Percentiles rank a stretch among this genome's conserved stretches.
These are phyloP conservation scores for Cyclophora punctaria DNA, from an alignment of 2,888 invertebrate genomes.

Conservation along the genomic window DNA sequence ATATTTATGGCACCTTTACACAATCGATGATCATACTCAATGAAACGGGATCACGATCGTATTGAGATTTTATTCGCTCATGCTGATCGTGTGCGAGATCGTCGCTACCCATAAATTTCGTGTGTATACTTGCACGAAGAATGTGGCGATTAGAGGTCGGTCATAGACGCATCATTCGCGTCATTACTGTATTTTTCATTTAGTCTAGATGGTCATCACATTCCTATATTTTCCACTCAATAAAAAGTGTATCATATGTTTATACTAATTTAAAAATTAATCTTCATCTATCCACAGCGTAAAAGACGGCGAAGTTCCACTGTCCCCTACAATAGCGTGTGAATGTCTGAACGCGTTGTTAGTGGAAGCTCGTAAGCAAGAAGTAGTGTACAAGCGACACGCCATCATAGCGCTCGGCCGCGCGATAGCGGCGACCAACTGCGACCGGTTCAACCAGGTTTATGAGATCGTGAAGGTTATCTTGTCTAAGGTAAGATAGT, in stretches of 20 bases:
- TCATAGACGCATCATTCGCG: too few relatives aligned
- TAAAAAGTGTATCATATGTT: not conserved
- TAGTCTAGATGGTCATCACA: too few relatives aligned
- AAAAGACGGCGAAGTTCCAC: slow-evolving; percentile 44
- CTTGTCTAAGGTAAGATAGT: slow-evolving; percentile 76
- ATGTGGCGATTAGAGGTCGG: too few relatives aligned
- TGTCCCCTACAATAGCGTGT: slow-evolving; percentile 43
- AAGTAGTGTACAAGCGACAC: slow-evolving; percentile 82
- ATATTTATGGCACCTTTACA: not conserved
- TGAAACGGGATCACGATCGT: too few relatives aligned
- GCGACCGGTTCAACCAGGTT: slow-evolving; percentile 86
- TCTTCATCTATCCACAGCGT: slow-evolving; percentile 29
- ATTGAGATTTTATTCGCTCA: too few relatives aligned
- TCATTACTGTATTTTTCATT: too few relatives aligned
- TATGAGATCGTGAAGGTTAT: slow-evolving; percentile 84
- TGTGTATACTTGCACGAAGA: too few relatives aligned
- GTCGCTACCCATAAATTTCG: too few relatives aligned
- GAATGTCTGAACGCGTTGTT: slow-evolving; percentile 81
- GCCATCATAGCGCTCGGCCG: slow-evolving; percentile 83
- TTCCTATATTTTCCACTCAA: too few relatives aligned
- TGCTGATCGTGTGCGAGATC: too few relatives aligned
- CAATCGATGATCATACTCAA: not conserved
- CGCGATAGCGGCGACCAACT: slow-evolving; percentile 81
- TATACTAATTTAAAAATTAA: not conserved
- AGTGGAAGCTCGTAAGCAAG: slow-evolving; percentile 87